phyloP scores from a whole-genome alignment of 2,113 vertebrate genomes.

The Tychaedon coryphoeus region DNA sequence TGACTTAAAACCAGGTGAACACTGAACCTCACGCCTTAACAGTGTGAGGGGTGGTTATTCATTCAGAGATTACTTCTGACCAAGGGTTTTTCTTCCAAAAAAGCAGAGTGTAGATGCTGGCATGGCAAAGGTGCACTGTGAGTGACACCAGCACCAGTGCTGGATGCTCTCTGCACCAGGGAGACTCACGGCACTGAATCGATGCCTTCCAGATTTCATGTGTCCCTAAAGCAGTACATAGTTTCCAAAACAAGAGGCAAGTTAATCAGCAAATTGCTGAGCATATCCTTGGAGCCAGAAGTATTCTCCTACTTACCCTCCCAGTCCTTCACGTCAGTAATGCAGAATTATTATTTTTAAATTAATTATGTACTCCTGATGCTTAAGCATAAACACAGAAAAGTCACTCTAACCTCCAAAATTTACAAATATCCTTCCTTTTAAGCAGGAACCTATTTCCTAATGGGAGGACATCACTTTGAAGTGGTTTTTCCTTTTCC shows the following conservation, averaged over 20 bases:
- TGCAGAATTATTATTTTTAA: neutral
- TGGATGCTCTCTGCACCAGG: neutral
- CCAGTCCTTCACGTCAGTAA: neutral
- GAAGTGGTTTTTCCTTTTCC: neutral
- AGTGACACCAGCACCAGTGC: fast-evolving
- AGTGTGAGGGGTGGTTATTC: fast-evolving
- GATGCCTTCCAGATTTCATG: neutral
- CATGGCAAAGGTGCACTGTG: fast-evolving
- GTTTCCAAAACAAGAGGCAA: slow-evolving; percentile 2
- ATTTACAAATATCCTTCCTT: neutral
- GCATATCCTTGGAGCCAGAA: neutral
- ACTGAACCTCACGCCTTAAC: neutral
- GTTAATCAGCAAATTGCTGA: slow-evolving; percentile 16
- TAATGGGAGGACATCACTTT: neutral
- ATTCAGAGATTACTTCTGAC: neutral
- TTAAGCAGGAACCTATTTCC: neutral
- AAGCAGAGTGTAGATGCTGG: neutral
- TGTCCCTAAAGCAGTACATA: neutral
- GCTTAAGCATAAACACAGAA: neutral
- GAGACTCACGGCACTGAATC: fast-evolving
- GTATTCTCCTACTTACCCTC: neutral
- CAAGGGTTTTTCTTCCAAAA: neutral
- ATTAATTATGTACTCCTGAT: neutral
- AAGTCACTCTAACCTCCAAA: neutral
- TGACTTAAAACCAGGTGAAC: neutral